Base-by-base conservation (phyloP, 2,797 vertebrate species). In the Coccyzus lansbergi region DNA sequence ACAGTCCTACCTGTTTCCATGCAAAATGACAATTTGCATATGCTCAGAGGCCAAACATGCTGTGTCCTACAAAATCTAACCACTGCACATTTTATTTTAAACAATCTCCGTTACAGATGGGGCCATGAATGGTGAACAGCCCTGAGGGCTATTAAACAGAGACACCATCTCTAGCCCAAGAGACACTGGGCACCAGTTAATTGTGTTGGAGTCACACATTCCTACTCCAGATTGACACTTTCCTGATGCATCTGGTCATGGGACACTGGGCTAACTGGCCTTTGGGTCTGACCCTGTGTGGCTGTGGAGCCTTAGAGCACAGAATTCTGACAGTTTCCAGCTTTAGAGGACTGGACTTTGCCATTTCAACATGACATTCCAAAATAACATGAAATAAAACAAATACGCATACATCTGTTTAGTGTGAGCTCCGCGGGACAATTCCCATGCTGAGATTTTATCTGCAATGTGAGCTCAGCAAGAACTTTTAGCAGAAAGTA, bases 281-380 rank as follows among this genome's bases (percentile, higher is more conserved):
- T 0, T 4, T 33, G 42, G 33, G 38, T 62, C 48, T 74, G 42
- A 46, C 28, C 11, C 22, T 2, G 0, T 0, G 31, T 14, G 80
- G 56, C 64, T 40, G 3, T 3, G 20, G 22, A 36, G 31, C 22
- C 67, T 15, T 26, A 42, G 42, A 85, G 68, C 55, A 58, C 69
- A 58, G 59, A 80, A 7, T 3, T 3, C 4, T 7, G 48, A 20
- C 14, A 2, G 33, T 48, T 65, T 42, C 26, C 68, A 94, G 18
- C 68, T 70, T 63, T 13, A n/a, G 9, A 67, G 16, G 8, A 28
- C 62, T 63, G 0, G 0, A 15, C 25, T 70, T 2, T 76, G 25
- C 21, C 38, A 65, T 65, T 91, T 69, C 56, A 80, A 55, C 7
- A 5, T 13, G 31, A 58, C 0, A 1, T 26, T 71, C 22, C 42